A percentile compares a stretch with the other conserved stretches of the same genome.
These are phyloP conservation scores for Trypoxylus dichotomus DNA, from an alignment of 1,140 invertebrate genomes.

Conservation along the genomic window DNA sequence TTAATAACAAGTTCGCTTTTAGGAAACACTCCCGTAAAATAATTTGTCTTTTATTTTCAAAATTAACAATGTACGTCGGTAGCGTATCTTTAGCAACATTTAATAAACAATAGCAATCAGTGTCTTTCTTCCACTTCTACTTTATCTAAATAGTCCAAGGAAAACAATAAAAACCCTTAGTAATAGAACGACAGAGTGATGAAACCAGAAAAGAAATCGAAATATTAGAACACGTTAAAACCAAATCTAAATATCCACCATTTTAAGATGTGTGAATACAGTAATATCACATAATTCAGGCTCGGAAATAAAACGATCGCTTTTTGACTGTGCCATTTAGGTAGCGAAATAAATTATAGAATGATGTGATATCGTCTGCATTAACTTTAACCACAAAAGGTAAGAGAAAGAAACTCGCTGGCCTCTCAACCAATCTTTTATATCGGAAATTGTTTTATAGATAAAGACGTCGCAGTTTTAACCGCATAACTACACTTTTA, in stretches of 20 bases:
- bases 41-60: background rate
- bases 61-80: background rate
- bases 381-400: background rate
- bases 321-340: background rate
- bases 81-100: background rate
- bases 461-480: background rate
- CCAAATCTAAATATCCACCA: slow-evolving; percentile 23
- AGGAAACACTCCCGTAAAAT: background rate
- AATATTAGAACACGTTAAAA: slow-evolving; percentile 22
- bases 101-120: slow-evolving; percentile 12
- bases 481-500: slow-evolving; percentile 15
- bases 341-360: background rate
- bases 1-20: background rate
- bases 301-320: background rate
- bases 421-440: background rate
- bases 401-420: slow-evolving; percentile 18
- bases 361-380: slow-evolving; percentile 19
- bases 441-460: background rate
- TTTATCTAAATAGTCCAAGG: slow-evolving; percentile 2
- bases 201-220: background rate
- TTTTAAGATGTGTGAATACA: background rate
- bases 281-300: slow-evolving; percentile 18
- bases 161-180: slow-evolving; percentile 3
- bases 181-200: background rate
- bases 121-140: slow-evolving; percentile 12